Base-by-base conservation (phyloP, 2,888 invertebrate genomes). In the Drosophila kanekoi region DNA sequence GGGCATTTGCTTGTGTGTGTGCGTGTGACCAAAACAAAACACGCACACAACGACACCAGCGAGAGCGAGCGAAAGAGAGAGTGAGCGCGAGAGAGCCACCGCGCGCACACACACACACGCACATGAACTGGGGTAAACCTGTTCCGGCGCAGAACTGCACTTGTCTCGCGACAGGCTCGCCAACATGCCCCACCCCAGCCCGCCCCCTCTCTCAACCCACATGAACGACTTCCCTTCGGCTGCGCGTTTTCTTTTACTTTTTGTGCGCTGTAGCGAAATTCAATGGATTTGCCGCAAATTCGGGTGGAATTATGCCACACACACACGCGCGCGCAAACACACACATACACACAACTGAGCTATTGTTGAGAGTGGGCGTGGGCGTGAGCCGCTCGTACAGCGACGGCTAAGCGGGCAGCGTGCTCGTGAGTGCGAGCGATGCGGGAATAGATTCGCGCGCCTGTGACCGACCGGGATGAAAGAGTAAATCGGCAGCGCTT, bases 11-110 rank as follows among this genome's bases (percentile, higher is more conserved):
- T 14, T 44, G 75, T 72, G 51, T 87, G 66, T 71, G 64, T 72
- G 76, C 78, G 65, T 87, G 86, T 79, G 80, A 90, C 87, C 90
- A 91, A 90, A 91, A 91, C 90, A 91, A 90, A 91, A 77, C 91
- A 68, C 76, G 49, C 73, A 87, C 65, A 87, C 79, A 73, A 18
- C 48, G n/a, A 43, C 43, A 70, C 11, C 52, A 52, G 33, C 38
- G 20, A 57, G 73, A 57, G 64, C 56, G 37, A 47, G 53, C 32
- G 44, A 67, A 41, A 60, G 53, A 59, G 63, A 18, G 64, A 44
- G 47, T 48, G 68, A 54, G 75, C 70, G 60, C 60, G 57, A 67
- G 77, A 80, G 80, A 52, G 57, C 35, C 45, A 37, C 18, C 65
- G 10, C 41, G 51, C 56, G 23, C 41, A 37, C 33, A 61, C 63